Percentiles rank a stretch among this genome's conserved stretches.
Conservation (phyloP, 1,140 invertebrate species). For the Schmidtea mediterranea region DNA sequence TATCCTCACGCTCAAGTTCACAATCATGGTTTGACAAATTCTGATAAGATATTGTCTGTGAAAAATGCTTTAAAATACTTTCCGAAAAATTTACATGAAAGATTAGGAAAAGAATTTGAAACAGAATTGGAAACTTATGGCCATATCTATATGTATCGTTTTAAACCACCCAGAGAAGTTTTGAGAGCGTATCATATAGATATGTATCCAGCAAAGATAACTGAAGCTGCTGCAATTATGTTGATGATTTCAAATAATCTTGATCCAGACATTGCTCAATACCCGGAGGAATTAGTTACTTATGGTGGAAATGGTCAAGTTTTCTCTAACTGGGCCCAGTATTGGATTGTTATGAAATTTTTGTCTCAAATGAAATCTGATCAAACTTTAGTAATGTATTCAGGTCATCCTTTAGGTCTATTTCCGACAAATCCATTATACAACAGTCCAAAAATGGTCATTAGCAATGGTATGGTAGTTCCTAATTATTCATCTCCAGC, state of each 20-base stretch:
- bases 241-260: constrained; percentile 42
- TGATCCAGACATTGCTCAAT: constrained; percentile 35
- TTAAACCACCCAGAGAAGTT: constrained; percentile 28
- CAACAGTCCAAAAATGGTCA: constrained; percentile 34
- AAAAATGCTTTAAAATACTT: constrained; percentile 38
- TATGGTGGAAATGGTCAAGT: constrained; percentile 45
- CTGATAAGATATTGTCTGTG: constrained; percentile 28
- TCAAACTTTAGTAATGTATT: constrained; percentile 39
- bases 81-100: constrained; percentile 29
- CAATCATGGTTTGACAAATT: neutral
- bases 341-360: constrained; percentile 37
- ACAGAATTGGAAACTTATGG: constrained; percentile 34
- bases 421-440: constrained; percentile 30
- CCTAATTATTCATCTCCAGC: constrained; percentile 37
- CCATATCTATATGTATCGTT: constrained; percentile 44
- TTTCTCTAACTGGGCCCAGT: constrained; percentile 44
- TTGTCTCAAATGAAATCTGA: constrained; percentile 33
- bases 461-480: constrained; percentile 43
- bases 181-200: constrained; percentile 34
- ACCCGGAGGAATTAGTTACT: constrained; percentile 34
- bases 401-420: constrained; percentile 39
- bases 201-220: constrained; percentile 30
- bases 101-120: constrained; percentile 33
- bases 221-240: constrained; percentile 36
- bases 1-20: constrained; percentile 31